Conservation (phyloP, 2,797 vertebrate species). For the Ptychadena robeensis region DNA sequence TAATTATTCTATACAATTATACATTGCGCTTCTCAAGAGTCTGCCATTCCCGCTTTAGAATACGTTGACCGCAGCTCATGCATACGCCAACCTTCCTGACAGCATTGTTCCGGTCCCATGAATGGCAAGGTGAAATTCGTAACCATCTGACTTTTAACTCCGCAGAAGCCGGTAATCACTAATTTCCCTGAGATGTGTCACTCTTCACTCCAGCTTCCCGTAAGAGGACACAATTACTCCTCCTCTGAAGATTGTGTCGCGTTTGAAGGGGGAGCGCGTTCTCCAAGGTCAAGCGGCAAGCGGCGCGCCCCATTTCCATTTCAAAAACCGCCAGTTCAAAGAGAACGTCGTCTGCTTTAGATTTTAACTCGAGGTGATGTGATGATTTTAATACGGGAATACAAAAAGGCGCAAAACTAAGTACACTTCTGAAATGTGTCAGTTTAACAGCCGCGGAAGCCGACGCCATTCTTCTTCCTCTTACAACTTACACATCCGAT, state of each 20-base stretch:
- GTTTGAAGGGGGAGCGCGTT: constrained; percentile 64
- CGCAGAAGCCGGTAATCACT: neutral
- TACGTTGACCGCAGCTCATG: no score
- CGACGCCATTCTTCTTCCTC: neutral
- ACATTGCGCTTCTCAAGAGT: no score
- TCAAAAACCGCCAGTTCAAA: constrained; percentile 70
- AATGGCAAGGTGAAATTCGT: neutral
- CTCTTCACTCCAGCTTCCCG: neutral
- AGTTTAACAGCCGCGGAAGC: constrained; percentile 65
- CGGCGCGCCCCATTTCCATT: constrained; percentile 64
- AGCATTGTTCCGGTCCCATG: neutral
- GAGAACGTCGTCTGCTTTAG: constrained; percentile 60
- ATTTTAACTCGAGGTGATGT: constrained; percentile 71
- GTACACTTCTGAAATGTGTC: constrained; percentile 60
- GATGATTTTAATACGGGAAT: constrained; percentile 68
- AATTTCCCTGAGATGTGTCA: neutral
- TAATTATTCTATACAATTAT: neutral
- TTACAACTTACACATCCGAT: neutral
- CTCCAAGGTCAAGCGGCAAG: constrained; percentile 65
- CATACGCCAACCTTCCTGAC: neutral
- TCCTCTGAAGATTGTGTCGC: constrained; percentile 27
- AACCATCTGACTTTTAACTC: neutral
- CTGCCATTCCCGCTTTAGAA: no score
- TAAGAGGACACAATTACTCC: constrained; percentile 8
- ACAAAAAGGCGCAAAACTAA: constrained; percentile 62